These are phyloP conservation scores for Drosophila cognata DNA, from an alignment of 2,888 invertebrate species.

Conservation along the genomic window DNA sequence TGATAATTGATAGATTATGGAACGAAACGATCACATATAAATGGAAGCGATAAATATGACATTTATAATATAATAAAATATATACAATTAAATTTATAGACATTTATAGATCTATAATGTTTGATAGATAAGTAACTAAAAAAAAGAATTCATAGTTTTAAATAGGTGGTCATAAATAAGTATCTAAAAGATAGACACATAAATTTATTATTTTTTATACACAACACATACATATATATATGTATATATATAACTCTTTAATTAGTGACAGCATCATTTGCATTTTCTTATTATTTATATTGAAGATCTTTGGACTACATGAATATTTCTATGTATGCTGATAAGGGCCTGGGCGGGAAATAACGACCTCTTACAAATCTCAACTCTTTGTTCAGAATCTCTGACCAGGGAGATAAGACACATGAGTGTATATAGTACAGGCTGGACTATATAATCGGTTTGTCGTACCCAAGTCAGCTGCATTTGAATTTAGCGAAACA, in stretches of 20 bases:
- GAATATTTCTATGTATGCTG: background rate
- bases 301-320: background rate
- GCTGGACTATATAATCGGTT: conserved; percentile 30
- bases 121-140: no score
- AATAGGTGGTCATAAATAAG: background rate
- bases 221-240: background rate
- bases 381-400: conserved; percentile 6
- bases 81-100: no score
- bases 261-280: background rate
- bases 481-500: conserved; percentile 27
- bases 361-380: conserved; percentile 2
- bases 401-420: background rate
- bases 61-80: no score
- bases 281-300: background rate
- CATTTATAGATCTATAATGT: no score
- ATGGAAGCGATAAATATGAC: background rate
- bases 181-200: background rate
- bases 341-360: conserved; percentile 8
- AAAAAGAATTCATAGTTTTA: background rate
- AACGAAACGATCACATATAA: background rate
- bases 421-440: conserved; percentile 2
- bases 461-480: background rate
- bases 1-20: conserved; percentile 19
- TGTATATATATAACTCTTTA: background rate
- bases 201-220: background rate